Base-by-base conservation (phyloP, 2,113 vertebrate genomes). In the Marcusenius ussheri region DNA sequence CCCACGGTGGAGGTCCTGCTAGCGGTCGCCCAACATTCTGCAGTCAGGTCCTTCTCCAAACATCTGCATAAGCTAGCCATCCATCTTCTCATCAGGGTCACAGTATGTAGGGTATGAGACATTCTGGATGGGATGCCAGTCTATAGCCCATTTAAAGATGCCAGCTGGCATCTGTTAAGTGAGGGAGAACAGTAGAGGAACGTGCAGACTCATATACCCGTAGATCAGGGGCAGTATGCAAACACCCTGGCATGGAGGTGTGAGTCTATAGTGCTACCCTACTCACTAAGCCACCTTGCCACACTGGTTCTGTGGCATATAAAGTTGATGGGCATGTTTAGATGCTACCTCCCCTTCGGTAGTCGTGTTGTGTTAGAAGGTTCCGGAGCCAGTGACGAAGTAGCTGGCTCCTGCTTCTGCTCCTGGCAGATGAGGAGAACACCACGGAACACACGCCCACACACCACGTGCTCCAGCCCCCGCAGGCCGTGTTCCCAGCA, bases 401-500 rank as follows among this genome's bases (percentile, higher is more conserved):
- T 19, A 7, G 13, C 49, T 5, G 47, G 5, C 0, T 83, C 50
- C 1, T 6, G 49, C 42, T 27, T 15, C 80, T 56, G 83, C 11
- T 39, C 39, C 10, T 3, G 31, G 74, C 91, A 99, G 98, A 99
- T 93, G 98, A 99, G 84, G 98, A 99, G 56, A 98, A 98, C 92
- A 97, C 97, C 35, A 97, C 98, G 0, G 98, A 99, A 89, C 98
- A 99, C 93, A 99, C 98, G 0, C 98, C 98, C 6, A 99, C 98
- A 51, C 98, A 99, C 89, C 98, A 99, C 5, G 96, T 98, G 92
- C 95, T 98, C 13, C 98, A 99, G 35, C 98, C 98, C 0, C 98
- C 98, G 0, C 98, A 99, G 91, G 97, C 98, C 1, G 98, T 99
- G 80, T 99, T 99, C 94, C 98, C 98, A 94, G 98, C 98, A 0